Evolutionary conservation across 37 sponge, comb jelly and placozoan genomes (phyloP).

Genomic region (Ephydatia muelleri): DNA sequence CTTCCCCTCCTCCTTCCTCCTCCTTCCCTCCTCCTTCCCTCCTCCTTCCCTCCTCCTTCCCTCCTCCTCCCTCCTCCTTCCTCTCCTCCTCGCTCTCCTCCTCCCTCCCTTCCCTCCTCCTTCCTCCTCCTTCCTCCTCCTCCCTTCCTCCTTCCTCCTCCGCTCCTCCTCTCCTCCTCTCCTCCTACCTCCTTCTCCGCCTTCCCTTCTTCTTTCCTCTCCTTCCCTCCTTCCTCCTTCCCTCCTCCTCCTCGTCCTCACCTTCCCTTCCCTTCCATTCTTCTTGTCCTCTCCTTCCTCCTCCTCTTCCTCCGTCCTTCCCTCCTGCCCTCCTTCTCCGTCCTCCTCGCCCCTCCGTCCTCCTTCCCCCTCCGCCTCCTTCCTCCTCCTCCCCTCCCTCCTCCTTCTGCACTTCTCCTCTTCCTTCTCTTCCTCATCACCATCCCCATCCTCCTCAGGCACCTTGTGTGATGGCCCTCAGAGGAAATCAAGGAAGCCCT

Average conservation of each 20-base stretch:
- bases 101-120: not conserved
- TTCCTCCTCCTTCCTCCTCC: not conserved
- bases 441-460: not conserved
- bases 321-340: too few relatives aligned
- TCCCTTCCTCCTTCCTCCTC: too few relatives aligned
- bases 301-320: not conserved
- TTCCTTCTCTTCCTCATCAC: not conserved
- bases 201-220: not conserved
- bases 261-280: not conserved
- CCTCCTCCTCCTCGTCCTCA: not conserved
- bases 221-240: not conserved
- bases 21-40: not conserved
- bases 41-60: not conserved
- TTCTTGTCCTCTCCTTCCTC: not conserved
- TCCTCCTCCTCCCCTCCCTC: constrained; percentile 7
- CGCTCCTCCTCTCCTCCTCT: too few relatives aligned
- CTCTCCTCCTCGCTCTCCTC: too few relatives aligned
- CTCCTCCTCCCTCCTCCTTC: not conserved
- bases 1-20: not conserved
- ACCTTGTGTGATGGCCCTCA: constrained; percentile 4
- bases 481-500: too few relatives aligned
- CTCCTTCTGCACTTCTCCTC: not conserved
- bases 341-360: too few relatives aligned
- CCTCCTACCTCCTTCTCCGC: not conserved
- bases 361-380: not conserved